phyloP scores from a whole-genome alignment of 2,797 vertebrate genomes.

The Columba guinea region DNA sequence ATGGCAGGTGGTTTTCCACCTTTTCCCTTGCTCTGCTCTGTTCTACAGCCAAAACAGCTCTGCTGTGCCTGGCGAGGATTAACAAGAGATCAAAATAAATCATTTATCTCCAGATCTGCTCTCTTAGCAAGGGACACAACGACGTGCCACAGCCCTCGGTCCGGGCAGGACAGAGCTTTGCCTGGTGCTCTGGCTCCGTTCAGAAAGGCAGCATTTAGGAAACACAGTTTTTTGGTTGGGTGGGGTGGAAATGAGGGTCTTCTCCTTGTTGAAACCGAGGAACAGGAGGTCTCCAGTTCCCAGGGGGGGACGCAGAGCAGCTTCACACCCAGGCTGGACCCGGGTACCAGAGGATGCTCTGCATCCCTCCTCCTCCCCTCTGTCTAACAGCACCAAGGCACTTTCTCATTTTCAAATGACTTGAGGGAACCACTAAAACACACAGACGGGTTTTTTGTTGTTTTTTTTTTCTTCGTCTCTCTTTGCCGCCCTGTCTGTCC shows the following conservation, averaged over 20 bases:
- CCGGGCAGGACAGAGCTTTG: not conserved
- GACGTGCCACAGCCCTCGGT: accelerated
- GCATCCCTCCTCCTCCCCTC: not conserved
- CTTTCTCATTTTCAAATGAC: not conserved
- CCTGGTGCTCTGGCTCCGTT: not conserved
- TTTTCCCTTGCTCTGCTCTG: not conserved
- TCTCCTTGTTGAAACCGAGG: not conserved
- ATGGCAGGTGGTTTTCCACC: not conserved
- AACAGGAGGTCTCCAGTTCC: not conserved
- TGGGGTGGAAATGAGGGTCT: not conserved
- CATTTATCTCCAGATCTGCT: not conserved
- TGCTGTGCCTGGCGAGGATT: not conserved
- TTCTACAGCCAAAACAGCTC: not conserved
- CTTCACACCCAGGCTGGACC: accelerated
- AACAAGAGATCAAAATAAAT: not conserved
- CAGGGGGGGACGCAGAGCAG: not conserved
- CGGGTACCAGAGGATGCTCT: accelerated
- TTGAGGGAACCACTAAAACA: not conserved
- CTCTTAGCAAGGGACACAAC: too few relatives aligned
- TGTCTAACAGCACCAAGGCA: not conserved
- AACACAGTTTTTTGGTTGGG: accelerated
- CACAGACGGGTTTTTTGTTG: too few relatives aligned
- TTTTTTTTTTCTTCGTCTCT: not conserved
- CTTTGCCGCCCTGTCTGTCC: slow-evolving; percentile 60
- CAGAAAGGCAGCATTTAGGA: not conserved